Percentiles rank a stretch among this genome's conserved stretches.
These are phyloP conservation scores for Acrossocheilus wenchowensis DNA, from an alignment of 2,797 vertebrate species.

Conservation along the genomic window DNA sequence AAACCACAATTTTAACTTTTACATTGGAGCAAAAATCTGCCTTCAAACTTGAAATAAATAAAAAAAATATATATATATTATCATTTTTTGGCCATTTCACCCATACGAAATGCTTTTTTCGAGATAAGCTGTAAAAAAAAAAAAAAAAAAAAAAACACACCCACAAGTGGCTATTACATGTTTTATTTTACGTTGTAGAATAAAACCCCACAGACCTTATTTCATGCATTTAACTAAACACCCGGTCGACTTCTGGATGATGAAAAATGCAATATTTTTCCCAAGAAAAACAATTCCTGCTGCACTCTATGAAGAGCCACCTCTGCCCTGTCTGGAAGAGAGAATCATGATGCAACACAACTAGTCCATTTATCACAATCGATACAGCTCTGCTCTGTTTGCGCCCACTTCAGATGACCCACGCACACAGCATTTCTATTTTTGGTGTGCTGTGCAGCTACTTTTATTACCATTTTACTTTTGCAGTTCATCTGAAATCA, in stretches of 20 bases:
- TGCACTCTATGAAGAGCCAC: neutral
- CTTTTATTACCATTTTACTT: neutral
- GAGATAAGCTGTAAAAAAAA: neutral
- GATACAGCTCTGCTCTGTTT: neutral
- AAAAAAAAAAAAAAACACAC: too few species aligned
- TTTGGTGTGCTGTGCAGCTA: neutral
- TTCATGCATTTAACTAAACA: neutral
- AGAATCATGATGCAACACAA: neutral
- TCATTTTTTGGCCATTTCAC: too few species aligned
- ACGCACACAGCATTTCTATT: neutral
- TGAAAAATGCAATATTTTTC: too few species aligned
- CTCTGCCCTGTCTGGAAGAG: neutral
- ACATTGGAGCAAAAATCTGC: too few species aligned
- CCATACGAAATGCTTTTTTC: too few species aligned
- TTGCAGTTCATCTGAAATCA: neutral
- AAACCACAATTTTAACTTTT: too few species aligned
- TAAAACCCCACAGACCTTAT: neutral
- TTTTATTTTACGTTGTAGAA: neutral
- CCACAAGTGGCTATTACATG: neutral
- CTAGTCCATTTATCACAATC: neutral
- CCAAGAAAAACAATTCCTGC: neutral
- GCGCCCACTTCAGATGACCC: neutral
- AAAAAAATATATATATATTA: too few species aligned
- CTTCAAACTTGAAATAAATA: too few species aligned
- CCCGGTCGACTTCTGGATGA: neutral